Percentiles rank a stretch among this genome's conserved stretches.
phyloP scores from a whole-genome alignment of 2,888 invertebrate genomes.

The Chesias legatella region DNA sequence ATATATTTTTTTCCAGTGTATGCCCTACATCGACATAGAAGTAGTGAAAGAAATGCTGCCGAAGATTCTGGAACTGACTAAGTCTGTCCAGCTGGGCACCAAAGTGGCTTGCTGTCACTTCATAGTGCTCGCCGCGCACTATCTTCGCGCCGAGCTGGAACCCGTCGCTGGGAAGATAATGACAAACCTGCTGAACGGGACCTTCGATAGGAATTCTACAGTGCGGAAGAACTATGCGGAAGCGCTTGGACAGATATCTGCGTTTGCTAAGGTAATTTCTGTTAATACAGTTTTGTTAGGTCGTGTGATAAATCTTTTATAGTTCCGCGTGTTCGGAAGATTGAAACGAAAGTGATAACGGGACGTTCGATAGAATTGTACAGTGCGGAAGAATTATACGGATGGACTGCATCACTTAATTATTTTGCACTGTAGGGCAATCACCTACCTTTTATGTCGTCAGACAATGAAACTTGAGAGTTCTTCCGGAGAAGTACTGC shows the following conservation, averaged over 20 bases:
- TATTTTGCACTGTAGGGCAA: too few relatives aligned
- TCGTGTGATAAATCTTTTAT: too few relatives aligned
- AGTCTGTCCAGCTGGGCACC: slow-evolving; percentile 90
- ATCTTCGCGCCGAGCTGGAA: slow-evolving; percentile 76
- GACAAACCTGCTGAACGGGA: slow-evolving; percentile 83
- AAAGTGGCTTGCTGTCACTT: slow-evolving; percentile 91
- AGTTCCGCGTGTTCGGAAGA: too few relatives aligned
- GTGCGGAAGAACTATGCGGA: slow-evolving; percentile 91
- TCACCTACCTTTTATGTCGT: too few relatives aligned
- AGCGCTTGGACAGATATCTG: slow-evolving; percentile 91
- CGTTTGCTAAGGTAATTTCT: slow-evolving; percentile 85
- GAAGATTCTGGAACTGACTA: slow-evolving; percentile 89
- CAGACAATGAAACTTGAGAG: too few relatives aligned
- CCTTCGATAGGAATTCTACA: slow-evolving; percentile 91
- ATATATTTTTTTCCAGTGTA: slow-evolving; percentile 59
- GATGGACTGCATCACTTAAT: too few relatives aligned
- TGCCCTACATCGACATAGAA: slow-evolving; percentile 87
- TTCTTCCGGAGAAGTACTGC: too few relatives aligned
- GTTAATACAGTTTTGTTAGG: too few relatives aligned
- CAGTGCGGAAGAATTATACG: too few relatives aligned
- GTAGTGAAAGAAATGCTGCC: slow-evolving; percentile 90
- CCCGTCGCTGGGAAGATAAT: slow-evolving; percentile 81
- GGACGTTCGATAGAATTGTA: too few relatives aligned
- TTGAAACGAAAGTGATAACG: too few relatives aligned
- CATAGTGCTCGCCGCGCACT: slow-evolving; percentile 83